phyloP scores from a whole-genome alignment of 2,797 vertebrate genomes.

The Aratinga solstitialis region DNA sequence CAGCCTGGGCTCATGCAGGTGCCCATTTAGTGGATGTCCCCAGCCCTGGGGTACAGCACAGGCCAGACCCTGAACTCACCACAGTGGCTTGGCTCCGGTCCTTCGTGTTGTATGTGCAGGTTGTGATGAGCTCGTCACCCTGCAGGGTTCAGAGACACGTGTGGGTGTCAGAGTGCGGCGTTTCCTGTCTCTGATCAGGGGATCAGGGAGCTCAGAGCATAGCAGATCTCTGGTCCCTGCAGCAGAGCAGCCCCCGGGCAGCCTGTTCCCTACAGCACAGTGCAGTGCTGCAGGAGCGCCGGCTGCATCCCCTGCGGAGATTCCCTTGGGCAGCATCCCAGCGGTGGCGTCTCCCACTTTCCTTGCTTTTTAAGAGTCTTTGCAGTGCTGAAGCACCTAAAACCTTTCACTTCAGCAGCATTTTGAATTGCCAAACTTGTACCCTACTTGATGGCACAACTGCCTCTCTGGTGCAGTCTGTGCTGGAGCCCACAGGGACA shows the following conservation, averaged over 20 bases:
- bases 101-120: conserved; percentile 89
- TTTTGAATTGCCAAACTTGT: not conserved
- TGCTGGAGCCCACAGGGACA: rapidly evolving
- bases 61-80: conserved; percentile 72
- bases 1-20: not conserved
- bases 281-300: rapidly evolving
- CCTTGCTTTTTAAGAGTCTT: not conserved
- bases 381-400: not conserved
- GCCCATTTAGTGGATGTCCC: not conserved
- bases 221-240: not conserved
- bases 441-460: no score
- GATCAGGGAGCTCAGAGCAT: rapidly evolving
- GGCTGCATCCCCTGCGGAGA: not conserved
- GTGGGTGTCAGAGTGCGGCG: not conserved
- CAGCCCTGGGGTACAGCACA: rapidly evolving
- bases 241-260: not conserved
- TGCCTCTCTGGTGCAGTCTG: rapidly evolving
- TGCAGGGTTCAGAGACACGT: conserved; percentile 6
- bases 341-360: not conserved
- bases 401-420: not conserved
- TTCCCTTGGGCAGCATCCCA: not conserved
- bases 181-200: not conserved
- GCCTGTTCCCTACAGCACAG: not conserved
- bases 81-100: conserved; percentile 83
- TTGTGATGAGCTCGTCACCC: conserved; percentile 91